Conservation (phyloP, 2,113 vertebrate species). For the Pseudois nayaur region DNA sequence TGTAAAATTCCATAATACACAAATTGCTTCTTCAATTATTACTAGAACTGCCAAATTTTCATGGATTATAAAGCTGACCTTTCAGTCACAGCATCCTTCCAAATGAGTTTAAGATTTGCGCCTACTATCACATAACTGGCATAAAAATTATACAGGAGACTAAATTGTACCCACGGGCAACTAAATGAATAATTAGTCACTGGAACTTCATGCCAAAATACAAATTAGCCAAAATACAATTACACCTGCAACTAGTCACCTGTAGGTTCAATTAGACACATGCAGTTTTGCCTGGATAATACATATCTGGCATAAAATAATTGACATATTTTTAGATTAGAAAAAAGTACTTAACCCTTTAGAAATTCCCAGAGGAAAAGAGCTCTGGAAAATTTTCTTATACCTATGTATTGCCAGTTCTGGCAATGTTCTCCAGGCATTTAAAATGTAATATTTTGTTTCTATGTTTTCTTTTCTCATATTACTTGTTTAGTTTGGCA, state of each 20-base stretch:
- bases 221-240: constrained; percentile 38
- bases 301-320: constrained; percentile 4
- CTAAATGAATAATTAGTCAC: constrained; percentile 50
- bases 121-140: constrained; percentile 35
- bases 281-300: background rate
- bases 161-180: constrained; percentile 34
- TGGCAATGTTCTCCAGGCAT: background rate
- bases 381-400: background rate
- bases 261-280: constrained; percentile 46
- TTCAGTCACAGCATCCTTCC: constrained; percentile 43
- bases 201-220: constrained; percentile 10
- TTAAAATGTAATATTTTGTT: background rate
- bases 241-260: constrained; percentile 45
- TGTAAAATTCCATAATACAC: constrained; percentile 25
- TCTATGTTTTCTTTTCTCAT: background rate
- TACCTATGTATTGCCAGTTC: background rate
- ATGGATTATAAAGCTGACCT: constrained; percentile 32
- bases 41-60: background rate
- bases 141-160: constrained; percentile 26
- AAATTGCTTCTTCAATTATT: constrained; percentile 4
- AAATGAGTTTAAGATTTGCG: constrained; percentile 52
- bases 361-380: background rate
- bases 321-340: background rate
- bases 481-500: background rate
- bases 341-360: background rate